Conservation (phyloP, 2,888 invertebrate species). For the Strigamia crassipes region DNA sequence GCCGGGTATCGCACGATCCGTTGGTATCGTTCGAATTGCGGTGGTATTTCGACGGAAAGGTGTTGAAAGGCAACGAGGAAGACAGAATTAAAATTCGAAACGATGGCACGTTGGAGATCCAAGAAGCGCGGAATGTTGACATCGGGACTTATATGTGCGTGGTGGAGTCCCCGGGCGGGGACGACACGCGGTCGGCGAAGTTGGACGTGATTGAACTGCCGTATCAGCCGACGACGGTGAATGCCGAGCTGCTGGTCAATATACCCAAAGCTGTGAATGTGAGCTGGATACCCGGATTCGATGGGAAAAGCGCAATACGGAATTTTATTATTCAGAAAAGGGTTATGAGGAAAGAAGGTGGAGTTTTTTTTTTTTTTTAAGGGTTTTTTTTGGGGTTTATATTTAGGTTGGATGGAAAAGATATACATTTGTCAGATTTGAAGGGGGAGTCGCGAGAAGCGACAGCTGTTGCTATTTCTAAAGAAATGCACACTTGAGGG, state of each 20-base stretch:
- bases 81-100: constrained; percentile 61
- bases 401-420: not conserved
- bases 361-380: constrained; percentile 57
- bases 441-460: not conserved
- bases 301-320: constrained; percentile 93
- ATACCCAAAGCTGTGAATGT: constrained; percentile 80
- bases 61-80: constrained; percentile 47
- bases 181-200: constrained; percentile 84
- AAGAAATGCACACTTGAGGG: not conserved
- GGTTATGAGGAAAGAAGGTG: constrained; percentile 84
- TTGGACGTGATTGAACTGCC: constrained; percentile 92
- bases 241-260: constrained; percentile 67
- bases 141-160: constrained; percentile 92
- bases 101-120: constrained; percentile 85
- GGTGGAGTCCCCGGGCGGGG: constrained; percentile 85
- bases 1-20: constrained; percentile 90
- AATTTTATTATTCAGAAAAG: constrained; percentile 91
- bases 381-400: not conserved
- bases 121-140: constrained; percentile 86
- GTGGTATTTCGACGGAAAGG: constrained; percentile 83
- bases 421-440: not conserved
- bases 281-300: constrained; percentile 93
- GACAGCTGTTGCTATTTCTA: not conserved
- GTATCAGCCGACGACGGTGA: constrained; percentile 85
- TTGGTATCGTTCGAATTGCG: constrained; percentile 82